Evolutionary conservation across 2,797 vertebrate genomes (phyloP).

Genomic region (Notamacropus eugenii): DNA sequence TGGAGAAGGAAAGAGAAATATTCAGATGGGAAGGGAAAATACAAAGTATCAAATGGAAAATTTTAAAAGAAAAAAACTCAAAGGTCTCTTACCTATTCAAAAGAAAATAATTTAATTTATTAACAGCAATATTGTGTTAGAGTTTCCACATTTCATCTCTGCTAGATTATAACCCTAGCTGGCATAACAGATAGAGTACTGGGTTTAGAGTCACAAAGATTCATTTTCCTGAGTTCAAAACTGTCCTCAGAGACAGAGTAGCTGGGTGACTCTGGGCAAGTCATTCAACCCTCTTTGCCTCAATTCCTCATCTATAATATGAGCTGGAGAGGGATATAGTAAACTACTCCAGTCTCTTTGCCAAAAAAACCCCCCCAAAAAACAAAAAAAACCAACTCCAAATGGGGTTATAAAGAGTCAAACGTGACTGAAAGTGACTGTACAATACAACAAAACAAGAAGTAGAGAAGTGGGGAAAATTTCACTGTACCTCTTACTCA

Average conservation of each 20-base stretch:
- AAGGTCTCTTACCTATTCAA: background rate
- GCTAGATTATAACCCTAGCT: too few species aligned
- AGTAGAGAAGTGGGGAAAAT: background rate
- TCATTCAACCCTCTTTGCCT: background rate
- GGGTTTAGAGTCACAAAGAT: too few species aligned
- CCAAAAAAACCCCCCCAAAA: too few species aligned
- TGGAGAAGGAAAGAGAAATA: background rate
- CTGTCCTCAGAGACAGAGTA: background rate
- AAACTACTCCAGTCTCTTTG: too few species aligned
- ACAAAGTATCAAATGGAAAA: background rate
- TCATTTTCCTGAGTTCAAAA: background rate
- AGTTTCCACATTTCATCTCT: background rate
- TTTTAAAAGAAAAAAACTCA: background rate
- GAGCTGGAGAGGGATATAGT: background rate
- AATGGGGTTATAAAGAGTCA: too few species aligned
- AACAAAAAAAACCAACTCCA: too few species aligned
- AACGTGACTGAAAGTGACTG: too few species aligned
- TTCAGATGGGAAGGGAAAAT: background rate
- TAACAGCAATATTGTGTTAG: background rate
- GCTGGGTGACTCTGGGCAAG: background rate
- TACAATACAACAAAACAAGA: background rate
- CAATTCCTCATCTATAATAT: slow-evolving; percentile 16
- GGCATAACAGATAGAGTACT: too few species aligned
- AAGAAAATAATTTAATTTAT: background rate
- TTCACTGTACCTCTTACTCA: background rate